Conservation (phyloP, 2,797 vertebrate species). For the Acanthornis magna region DNA sequence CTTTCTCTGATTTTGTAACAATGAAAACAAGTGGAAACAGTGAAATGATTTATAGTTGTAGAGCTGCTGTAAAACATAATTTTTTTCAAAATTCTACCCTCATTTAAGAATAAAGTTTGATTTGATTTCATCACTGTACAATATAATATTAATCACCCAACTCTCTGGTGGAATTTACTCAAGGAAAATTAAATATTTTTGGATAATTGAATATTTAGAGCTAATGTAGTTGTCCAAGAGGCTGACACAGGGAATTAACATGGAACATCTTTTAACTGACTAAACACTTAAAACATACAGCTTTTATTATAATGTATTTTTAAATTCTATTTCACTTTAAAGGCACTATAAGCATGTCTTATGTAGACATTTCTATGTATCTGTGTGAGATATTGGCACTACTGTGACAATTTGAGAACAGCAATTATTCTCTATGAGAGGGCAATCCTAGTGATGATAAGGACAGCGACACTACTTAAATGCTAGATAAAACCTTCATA, state of each 20-base stretch:
- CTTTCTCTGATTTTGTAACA: not conserved
- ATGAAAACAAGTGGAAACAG: not conserved
- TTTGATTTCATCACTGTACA: not conserved
- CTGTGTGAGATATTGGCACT: not conserved
- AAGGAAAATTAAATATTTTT: not conserved
- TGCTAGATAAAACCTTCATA: not conserved
- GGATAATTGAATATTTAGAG: not conserved
- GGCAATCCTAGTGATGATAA: not conserved
- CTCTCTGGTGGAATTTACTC: not conserved
- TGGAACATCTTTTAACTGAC: not conserved
- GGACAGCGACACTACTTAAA: not conserved
- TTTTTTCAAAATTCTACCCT: not conserved
- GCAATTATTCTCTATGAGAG: not conserved
- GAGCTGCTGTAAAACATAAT: fast-evolving
- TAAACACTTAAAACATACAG: not conserved
- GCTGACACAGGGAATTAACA: not conserved
- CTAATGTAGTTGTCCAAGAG: not conserved
- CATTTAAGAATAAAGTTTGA: not conserved
- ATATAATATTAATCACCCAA: not conserved
- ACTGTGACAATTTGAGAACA: not conserved
- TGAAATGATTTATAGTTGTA: not conserved
- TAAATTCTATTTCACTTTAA: not conserved
- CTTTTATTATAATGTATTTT: not conserved
- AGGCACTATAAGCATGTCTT: not conserved
- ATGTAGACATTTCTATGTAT: not conserved